Evolutionary conservation across 2,888 invertebrate species (phyloP).

Genomic region (Nasonovia ribisnigri): DNA sequence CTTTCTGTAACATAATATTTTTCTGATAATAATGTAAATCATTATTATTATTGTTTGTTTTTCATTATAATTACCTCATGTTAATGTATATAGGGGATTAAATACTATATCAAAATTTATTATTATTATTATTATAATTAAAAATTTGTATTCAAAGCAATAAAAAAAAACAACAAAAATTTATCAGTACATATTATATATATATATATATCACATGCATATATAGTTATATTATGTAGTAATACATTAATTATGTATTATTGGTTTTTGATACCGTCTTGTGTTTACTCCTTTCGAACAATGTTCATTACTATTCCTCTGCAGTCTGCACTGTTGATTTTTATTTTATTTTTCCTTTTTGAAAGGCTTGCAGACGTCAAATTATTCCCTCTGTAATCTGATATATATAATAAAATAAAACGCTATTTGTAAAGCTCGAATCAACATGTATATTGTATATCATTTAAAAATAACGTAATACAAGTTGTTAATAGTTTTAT

Average conservation of each 20-base stretch:
- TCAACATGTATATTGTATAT: conserved; percentile 32
- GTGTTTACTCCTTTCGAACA: neutral
- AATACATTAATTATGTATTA: neutral
- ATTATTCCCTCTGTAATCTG: neutral
- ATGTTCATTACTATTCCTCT: neutral
- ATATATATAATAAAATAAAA: conserved; percentile 5
- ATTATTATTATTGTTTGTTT: conserved; percentile 26
- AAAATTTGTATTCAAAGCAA: conserved; percentile 40
- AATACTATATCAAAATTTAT: conserved; percentile 29
- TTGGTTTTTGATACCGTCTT: neutral
- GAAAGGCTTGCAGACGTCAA: neutral
- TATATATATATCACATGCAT: neutral
- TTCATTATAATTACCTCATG: neutral
- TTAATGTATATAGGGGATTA: neutral
- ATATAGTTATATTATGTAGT: neutral
- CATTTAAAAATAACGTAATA: conserved; percentile 26
- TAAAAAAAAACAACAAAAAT: neutral
- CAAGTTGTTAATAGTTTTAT: neutral
- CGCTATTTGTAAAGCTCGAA: conserved; percentile 11
- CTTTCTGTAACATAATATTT: neutral
- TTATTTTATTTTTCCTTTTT: conserved; percentile 13
- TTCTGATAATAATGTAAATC: neutral
- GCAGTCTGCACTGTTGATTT: neutral
- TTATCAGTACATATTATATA: neutral
- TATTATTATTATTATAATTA: conserved; percentile 17